phyloP scores from a whole-genome alignment of 1,140 invertebrate genomes.

The Dendrolimus punctatus region DNA sequence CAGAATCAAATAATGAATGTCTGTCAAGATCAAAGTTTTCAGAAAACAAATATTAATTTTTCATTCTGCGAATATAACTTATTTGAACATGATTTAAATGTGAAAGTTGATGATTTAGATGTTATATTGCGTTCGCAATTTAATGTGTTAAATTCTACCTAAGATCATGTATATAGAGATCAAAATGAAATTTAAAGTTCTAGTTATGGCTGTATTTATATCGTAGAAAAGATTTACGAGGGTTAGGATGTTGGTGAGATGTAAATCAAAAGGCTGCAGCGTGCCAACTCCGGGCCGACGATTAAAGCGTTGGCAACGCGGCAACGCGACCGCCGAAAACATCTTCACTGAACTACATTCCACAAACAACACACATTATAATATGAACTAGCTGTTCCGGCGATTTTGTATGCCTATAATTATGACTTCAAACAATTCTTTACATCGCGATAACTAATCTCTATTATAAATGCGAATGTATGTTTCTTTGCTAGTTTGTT shows the following conservation, averaged over 20 bases:
- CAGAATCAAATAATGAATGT: too few relatives aligned
- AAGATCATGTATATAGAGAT: conserved; percentile 8
- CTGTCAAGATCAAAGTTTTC: too few relatives aligned
- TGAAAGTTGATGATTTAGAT: conserved; percentile 9
- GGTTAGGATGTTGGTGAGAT: conserved; percentile 55
- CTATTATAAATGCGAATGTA: too few relatives aligned
- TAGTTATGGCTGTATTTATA: conserved; percentile 25
- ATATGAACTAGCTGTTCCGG: conserved; percentile 3
- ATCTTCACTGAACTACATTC: conserved; percentile 34
- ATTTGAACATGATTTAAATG: conserved; percentile 1
- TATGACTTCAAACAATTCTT: too few relatives aligned
- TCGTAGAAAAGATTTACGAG: conserved; percentile 38
- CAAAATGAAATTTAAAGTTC: conserved; percentile 9
- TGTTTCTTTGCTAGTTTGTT: too few relatives aligned
- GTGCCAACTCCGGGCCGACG: conserved; percentile 46
- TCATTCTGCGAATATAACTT: too few relatives aligned
- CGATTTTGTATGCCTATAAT: too few relatives aligned
- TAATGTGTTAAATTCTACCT: conserved; percentile 10
- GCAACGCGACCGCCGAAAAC: conserved; percentile 25
- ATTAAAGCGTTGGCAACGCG: conserved; percentile 55
- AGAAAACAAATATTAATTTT: too few relatives aligned
- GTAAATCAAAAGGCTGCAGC: conserved; percentile 55
- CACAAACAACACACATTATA: conserved; percentile 22
- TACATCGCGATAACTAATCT: too few relatives aligned
- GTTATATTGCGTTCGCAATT: conserved; percentile 7